These are phyloP conservation scores for Isoperla grammatica DNA, from an alignment of 2,888 invertebrate species.

Conservation along the genomic window DNA sequence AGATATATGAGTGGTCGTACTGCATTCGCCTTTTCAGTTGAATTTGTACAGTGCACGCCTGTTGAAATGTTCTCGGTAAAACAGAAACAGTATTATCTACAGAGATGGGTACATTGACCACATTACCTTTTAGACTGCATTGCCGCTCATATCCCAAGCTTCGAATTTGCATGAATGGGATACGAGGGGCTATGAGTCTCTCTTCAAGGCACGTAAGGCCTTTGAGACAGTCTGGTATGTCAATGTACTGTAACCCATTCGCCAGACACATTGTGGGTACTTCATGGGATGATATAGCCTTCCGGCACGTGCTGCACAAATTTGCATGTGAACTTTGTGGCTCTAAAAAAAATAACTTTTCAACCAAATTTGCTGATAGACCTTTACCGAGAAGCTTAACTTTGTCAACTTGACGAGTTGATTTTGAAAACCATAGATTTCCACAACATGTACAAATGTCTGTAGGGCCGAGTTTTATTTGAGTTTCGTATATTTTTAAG, in stretches of 20 bases:
- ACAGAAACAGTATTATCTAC: conserved; percentile 22
- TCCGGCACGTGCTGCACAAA: too few relatives aligned
- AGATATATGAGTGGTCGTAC: conserved; percentile 21
- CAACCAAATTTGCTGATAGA: too few relatives aligned
- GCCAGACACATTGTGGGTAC: not conserved
- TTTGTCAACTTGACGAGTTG: too few relatives aligned
- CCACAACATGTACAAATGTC: too few relatives aligned
- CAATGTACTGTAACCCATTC: conserved; percentile 29
- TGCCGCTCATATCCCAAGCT: conserved; percentile 35
- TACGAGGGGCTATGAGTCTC: conserved; percentile 37
- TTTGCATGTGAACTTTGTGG: too few relatives aligned
- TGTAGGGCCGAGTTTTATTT: too few relatives aligned
- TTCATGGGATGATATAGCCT: not conserved
- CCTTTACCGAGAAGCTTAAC: too few relatives aligned
- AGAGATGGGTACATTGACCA: conserved; percentile 35
- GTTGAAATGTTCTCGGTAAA: conserved; percentile 23
- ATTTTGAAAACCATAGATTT: too few relatives aligned
- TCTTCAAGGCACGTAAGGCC: conserved; percentile 37
- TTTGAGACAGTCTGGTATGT: conserved; percentile 32
- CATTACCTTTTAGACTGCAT: conserved; percentile 29
- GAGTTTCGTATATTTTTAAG: too few relatives aligned
- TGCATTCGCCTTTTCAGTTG: conserved; percentile 12
- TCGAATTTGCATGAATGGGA: conserved; percentile 40
- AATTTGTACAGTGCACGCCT: conserved; percentile 15
- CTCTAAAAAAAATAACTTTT: too few relatives aligned